phyloP scores from a whole-genome alignment of 2,888 invertebrate genomes.

The Timandra comae region DNA sequence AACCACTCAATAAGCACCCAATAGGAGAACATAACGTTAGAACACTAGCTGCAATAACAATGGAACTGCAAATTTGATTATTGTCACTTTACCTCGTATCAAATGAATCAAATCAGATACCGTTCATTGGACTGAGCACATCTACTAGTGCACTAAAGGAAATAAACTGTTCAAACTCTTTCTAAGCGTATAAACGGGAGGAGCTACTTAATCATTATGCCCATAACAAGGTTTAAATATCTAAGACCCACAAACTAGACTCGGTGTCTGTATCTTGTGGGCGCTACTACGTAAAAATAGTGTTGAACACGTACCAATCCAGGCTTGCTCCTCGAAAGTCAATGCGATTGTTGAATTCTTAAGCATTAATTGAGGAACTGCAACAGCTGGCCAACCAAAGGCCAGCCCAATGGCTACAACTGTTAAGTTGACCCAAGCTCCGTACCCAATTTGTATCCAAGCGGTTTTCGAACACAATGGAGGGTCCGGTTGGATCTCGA shows the following conservation, averaged over 20 bases:
- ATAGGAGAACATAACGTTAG: slow-evolving; percentile 76
- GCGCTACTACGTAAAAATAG: too few relatives aligned
- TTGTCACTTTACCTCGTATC: too few relatives aligned
- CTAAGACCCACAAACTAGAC: too few relatives aligned
- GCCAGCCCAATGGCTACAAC: slow-evolving; percentile 77
- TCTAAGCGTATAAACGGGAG: too few relatives aligned
- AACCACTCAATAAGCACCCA: slow-evolving; percentile 79
- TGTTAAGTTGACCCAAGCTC: slow-evolving; percentile 67
- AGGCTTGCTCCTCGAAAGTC: slow-evolving; percentile 66
- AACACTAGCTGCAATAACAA: slow-evolving; percentile 78
- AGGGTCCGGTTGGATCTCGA: slow-evolving; percentile 32
- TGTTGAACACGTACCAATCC: slow-evolving; percentile 77
- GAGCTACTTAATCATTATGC: too few relatives aligned
- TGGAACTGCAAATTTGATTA: too few relatives aligned
- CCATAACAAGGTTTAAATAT: too few relatives aligned
- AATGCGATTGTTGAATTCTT: slow-evolving; percentile 55
- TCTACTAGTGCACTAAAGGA: too few relatives aligned
- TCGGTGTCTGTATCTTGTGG: too few relatives aligned
- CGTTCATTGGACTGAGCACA: too few relatives aligned
- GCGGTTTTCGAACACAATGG: slow-evolving; percentile 41
- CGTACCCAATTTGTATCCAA: slow-evolving; percentile 43
- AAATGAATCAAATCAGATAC: too few relatives aligned
- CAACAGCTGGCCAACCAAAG: slow-evolving; percentile 78
- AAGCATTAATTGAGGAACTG: slow-evolving; percentile 70
- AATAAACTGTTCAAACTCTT: too few relatives aligned